These are phyloP conservation scores for Onthophagus sagittarius DNA, from an alignment of 2,888 invertebrate genomes.

Conservation along the genomic window DNA sequence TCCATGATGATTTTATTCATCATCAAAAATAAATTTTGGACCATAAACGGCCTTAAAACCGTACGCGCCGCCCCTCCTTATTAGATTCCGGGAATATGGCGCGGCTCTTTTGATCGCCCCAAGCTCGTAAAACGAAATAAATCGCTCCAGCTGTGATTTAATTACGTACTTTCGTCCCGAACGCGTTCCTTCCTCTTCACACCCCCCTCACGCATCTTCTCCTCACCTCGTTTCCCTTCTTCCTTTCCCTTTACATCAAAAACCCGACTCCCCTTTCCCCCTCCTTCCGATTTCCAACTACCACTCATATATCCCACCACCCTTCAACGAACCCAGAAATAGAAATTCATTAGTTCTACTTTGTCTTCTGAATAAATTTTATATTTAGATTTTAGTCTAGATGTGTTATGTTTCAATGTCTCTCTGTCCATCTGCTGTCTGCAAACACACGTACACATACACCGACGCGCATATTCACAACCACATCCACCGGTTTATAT, in stretches of 20 bases:
- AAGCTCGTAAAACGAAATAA: constrained; percentile 28
- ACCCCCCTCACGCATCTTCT: background rate
- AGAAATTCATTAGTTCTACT: constrained; percentile 24
- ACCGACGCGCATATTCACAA: too few relatives aligned
- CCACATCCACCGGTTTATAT: too few relatives aligned
- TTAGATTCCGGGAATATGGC: constrained; percentile 27
- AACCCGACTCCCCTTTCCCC: background rate
- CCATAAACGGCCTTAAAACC: background rate
- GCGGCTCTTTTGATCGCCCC: constrained; percentile 27
- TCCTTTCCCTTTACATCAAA: background rate
- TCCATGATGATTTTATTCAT: background rate
- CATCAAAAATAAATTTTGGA: background rate
- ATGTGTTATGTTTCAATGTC: constrained; percentile 10
- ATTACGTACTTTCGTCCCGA: constrained; percentile 19
- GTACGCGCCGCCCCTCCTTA: background rate
- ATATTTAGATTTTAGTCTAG: constrained; percentile 18
- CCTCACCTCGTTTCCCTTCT: background rate
- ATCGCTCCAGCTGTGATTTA: constrained; percentile 30
- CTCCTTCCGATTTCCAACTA: background rate
- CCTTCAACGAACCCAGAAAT: constrained; percentile 13
- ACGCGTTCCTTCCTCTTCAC: background rate
- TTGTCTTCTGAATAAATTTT: constrained; percentile 24
- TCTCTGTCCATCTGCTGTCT: background rate
- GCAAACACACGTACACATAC: background rate
- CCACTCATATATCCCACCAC: background rate